Evolutionary conservation across 2,113 vertebrate genomes (phyloP).

Genomic region (Poecilia latipinna): DNA sequence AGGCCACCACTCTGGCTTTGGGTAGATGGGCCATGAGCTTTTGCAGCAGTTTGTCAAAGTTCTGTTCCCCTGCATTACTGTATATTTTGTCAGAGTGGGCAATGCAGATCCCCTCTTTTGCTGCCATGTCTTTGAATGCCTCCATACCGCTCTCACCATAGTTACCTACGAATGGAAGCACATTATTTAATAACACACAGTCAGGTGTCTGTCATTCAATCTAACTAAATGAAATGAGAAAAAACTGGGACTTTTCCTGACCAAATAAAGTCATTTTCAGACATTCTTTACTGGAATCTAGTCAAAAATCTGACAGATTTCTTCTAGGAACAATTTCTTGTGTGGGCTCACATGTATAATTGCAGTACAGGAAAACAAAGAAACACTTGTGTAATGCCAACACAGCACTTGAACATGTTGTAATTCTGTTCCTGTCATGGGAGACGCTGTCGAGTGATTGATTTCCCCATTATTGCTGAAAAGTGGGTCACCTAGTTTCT

Average conservation of each 20-base stretch:
- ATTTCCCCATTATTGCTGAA: slow-evolving; percentile 63
- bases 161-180: slow-evolving; percentile 83
- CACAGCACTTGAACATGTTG: slow-evolving; percentile 36
- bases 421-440: slow-evolving; percentile 47
- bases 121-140: slow-evolving; percentile 98
- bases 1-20: slow-evolving; percentile 95
- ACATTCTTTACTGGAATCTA: neutral
- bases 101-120: slow-evolving; percentile 96
- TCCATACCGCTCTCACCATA: slow-evolving; percentile 99
- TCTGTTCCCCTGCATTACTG: slow-evolving; percentile 95
- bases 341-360: neutral
- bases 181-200: neutral
- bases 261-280: neutral
- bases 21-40: slow-evolving; percentile 92
- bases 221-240: neutral
- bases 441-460: slow-evolving; percentile 55
- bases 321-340: neutral
- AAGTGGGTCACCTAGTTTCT: slow-evolving; percentile 79
- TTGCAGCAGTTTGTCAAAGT: slow-evolving; percentile 91
- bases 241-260: neutral
- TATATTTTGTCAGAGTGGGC: slow-evolving; percentile 99
- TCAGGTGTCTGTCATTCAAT: neutral
- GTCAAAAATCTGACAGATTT: neutral
- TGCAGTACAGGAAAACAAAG: neutral
- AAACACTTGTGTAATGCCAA: slow-evolving; percentile 18